These are phyloP conservation scores for Nanorana parkeri DNA, from an alignment of 2,113 vertebrate species.

Conservation along the genomic window DNA sequence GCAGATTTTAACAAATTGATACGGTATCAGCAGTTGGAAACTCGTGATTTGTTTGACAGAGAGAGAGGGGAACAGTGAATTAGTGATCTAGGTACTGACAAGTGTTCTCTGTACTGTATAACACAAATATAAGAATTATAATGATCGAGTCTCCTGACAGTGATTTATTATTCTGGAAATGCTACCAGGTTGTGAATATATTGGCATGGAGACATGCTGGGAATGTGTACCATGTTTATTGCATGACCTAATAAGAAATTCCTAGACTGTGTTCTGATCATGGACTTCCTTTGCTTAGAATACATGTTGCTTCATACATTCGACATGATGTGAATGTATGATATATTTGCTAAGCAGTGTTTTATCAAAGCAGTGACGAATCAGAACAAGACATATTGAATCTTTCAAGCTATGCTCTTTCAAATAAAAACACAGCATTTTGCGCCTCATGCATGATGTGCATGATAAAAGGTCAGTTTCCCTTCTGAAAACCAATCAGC, in stretches of 20 bases:
- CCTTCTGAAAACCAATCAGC: too few relatives aligned
- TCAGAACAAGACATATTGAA: neutral
- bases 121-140: constrained; percentile 1
- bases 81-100: neutral
- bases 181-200: neutral
- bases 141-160: neutral
- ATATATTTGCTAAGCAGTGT: neutral
- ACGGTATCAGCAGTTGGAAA: neutral
- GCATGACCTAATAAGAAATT: neutral
- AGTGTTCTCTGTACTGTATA: neutral
- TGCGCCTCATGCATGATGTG: too few relatives aligned
- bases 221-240: neutral
- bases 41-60: too few relatives aligned
- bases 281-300: constrained; percentile 6
- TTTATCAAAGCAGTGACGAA: constrained; percentile 3
- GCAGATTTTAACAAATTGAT: neutral
- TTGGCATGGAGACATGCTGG: neutral
- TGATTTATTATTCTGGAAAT: constrained; percentile 25
- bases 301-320: constrained; percentile 6
- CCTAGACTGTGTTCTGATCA: neutral
- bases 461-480: too few relatives aligned
- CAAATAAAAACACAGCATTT: too few relatives aligned
- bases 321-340: neutral
- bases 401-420: too few relatives aligned
- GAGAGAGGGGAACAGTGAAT: neutral